A percentile compares a stretch with the other conserved stretches of the same genome.
Evolutionary conservation across 2,113 vertebrate genomes (phyloP).

Genomic region (Eudyptes chrysolophus): DNA sequence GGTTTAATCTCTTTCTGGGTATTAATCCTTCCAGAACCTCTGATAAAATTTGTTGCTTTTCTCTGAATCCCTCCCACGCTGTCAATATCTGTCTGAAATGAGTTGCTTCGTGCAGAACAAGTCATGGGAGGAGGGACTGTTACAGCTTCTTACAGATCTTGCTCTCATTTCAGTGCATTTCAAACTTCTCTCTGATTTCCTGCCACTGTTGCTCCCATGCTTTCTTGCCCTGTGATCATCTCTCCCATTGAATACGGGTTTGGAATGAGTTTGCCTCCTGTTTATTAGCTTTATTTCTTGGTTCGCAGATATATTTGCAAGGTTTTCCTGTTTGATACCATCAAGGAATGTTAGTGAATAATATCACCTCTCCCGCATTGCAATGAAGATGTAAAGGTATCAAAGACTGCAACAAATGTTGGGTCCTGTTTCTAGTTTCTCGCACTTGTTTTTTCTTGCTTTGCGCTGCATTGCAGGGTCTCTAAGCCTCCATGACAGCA

Average conservation of each 20-base stretch:
- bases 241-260: background rate
- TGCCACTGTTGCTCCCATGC: background rate
- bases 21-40: conserved; percentile 51
- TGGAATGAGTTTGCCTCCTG: background rate
- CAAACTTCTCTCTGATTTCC: background rate
- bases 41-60: conserved; percentile 50
- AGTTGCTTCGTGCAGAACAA: conserved; percentile 20
- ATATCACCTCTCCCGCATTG: background rate
- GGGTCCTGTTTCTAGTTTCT: background rate
- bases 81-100: conserved; percentile 42
- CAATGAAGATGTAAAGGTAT: background rate
- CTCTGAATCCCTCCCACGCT: conserved; percentile 50
- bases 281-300: background rate
- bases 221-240: background rate
- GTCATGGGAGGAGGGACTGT: background rate
- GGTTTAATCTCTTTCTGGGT: conserved; percentile 41
- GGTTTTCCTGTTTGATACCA: background rate
- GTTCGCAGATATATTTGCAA: background rate
- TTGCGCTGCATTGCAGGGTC: background rate
- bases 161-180: background rate
- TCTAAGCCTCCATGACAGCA: background rate
- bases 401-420: background rate
- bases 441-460: background rate
- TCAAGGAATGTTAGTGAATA: background rate
- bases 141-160: background rate